Percentiles rank a stretch among this genome's conserved stretches.
phyloP scores from a whole-genome alignment of 2,113 vertebrate species.

The Cyanistes caeruleus region DNA sequence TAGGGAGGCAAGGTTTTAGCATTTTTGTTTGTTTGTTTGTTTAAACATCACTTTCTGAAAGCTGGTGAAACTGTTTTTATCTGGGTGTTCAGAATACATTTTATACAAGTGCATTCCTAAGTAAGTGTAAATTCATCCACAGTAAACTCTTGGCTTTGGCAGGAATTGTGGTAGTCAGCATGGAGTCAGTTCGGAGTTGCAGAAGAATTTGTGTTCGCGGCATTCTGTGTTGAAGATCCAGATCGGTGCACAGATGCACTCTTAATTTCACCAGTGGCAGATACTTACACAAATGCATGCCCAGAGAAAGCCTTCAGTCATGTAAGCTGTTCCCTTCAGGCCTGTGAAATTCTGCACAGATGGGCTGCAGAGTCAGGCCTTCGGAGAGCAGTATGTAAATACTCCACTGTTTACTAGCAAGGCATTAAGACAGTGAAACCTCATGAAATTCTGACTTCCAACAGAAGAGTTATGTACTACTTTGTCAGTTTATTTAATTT shows the following conservation, averaged over 20 bases:
- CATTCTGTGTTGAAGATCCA: not conserved
- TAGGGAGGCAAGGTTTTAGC: not conserved
- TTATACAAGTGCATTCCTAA: not conserved
- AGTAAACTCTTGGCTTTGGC: not conserved
- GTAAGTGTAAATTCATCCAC: not conserved
- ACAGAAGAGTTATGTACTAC: not conserved
- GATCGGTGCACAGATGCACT: not conserved
- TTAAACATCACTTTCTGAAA: not conserved
- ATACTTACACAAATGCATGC: not conserved
- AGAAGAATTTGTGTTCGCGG: not conserved
- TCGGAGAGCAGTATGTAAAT: conserved; percentile 22
- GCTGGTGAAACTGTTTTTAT: not conserved
- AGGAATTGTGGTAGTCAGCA: not conserved
- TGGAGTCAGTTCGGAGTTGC: not conserved
- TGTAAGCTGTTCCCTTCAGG: not conserved
- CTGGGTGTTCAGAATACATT: not conserved
- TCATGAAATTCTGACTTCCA: conserved; percentile 27
- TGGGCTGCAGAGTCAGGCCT: conserved; percentile 10
- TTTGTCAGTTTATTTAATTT: not conserved
- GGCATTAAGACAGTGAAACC: not conserved
- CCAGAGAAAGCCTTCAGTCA: not conserved
- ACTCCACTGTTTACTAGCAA: conserved; percentile 33
- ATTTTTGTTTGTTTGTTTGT: not conserved
- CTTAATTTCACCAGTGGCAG: not conserved
- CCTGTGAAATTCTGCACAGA: conserved; percentile 21